These are phyloP conservation scores for Apis cerana DNA, from an alignment of 1,140 invertebrate species.

Conservation along the genomic window DNA sequence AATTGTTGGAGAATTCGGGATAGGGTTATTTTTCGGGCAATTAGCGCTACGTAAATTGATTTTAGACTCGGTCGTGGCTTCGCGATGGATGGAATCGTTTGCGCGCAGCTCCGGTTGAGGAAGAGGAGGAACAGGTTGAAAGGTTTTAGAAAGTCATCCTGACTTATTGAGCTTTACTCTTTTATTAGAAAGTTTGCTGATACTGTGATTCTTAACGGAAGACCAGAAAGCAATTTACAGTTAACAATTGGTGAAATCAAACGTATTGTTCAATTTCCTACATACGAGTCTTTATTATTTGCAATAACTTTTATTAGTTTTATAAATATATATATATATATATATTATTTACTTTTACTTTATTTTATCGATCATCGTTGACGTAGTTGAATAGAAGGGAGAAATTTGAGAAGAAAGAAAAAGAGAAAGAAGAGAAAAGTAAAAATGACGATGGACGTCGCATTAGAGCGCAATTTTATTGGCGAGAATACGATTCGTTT, in stretches of 20 bases:
- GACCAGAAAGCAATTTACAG: too few relatives aligned
- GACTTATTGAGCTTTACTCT: neutral
- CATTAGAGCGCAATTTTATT: slow-evolving; percentile 53
- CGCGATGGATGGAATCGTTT: neutral
- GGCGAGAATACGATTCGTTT: slow-evolving; percentile 60
- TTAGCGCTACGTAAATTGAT: neutral
- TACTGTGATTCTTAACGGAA: neutral
- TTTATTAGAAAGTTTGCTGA: slow-evolving; percentile 2
- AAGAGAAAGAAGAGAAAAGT: too few relatives aligned
- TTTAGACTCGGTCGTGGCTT: neutral
- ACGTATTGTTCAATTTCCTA: too few relatives aligned
- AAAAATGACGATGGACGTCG: neutral
- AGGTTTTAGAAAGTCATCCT: neutral
- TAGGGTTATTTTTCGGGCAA: too few relatives aligned
- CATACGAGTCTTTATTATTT: too few relatives aligned
- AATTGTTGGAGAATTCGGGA: too few relatives aligned
- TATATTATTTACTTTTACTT: too few relatives aligned
- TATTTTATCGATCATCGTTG: too few relatives aligned
- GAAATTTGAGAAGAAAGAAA: neutral
- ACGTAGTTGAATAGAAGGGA: too few relatives aligned
- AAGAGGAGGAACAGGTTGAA: neutral
- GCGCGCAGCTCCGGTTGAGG: neutral
- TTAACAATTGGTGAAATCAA: too few relatives aligned
- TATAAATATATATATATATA: too few relatives aligned
- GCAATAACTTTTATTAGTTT: too few relatives aligned